Percentiles rank a stretch among this genome's conserved stretches.
Conservation (phyloP, 1,140 invertebrate genomes). For the Orius insidiosus region DNA sequence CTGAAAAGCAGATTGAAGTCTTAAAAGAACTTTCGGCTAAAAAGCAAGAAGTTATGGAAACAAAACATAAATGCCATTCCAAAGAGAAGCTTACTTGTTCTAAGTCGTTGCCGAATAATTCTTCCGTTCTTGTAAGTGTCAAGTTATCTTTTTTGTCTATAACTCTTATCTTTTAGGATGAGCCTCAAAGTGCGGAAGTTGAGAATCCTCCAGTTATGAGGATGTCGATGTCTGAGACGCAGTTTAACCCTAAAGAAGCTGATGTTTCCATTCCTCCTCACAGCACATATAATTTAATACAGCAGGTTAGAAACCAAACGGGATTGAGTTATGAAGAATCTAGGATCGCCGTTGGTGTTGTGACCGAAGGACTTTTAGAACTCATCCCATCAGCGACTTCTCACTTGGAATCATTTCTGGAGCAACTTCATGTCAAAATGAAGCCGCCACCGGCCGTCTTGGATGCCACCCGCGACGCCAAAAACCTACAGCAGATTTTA, state of each 20-base stretch:
- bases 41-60: slow-evolving; percentile 12
- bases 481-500: slow-evolving; percentile 60
- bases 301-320: slow-evolving; percentile 49
- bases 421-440: slow-evolving; percentile 10
- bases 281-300: slow-evolving; percentile 3
- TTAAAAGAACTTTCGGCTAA: slow-evolving; percentile 14
- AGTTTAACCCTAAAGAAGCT: slow-evolving; percentile 1
- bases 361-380: slow-evolving; percentile 32
- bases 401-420: slow-evolving; percentile 11
- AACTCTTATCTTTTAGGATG: slow-evolving; percentile 2
- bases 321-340: slow-evolving; percentile 75
- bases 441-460: slow-evolving; percentile 33
- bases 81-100: slow-evolving; percentile 13
- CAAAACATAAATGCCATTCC: slow-evolving; percentile 5
- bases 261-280: neutral
- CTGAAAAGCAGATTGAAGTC: slow-evolving; percentile 13
- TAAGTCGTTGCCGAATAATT: slow-evolving; percentile 10
- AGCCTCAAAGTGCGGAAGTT: neutral
- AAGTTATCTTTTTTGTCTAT: no score
- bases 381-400: slow-evolving; percentile 9
- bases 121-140: slow-evolving; percentile 2
- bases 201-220: slow-evolving; percentile 8
- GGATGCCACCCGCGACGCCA: slow-evolving; percentile 55
- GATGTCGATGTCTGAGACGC: slow-evolving; percentile 5
- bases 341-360: slow-evolving; percentile 61